phyloP scores from a whole-genome alignment of 1,140 invertebrate species.

The Cydia strobilella region DNA sequence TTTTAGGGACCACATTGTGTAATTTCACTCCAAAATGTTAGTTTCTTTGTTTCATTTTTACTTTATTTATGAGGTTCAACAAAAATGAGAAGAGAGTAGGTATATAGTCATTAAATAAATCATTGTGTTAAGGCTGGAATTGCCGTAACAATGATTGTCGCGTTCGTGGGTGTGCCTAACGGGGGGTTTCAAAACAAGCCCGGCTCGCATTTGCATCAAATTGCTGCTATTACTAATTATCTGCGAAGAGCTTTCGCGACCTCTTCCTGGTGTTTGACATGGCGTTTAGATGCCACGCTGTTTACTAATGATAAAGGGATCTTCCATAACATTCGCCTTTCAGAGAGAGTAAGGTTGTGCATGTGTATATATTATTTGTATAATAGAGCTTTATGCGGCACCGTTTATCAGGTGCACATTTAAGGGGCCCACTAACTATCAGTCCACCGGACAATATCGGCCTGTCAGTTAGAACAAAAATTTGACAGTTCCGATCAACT shows the following conservation, averaged over 20 bases:
- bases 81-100: background rate
- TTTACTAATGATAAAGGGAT: conserved; percentile 3
- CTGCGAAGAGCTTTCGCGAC: conserved; percentile 35
- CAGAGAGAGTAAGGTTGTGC: background rate
- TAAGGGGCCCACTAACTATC: too few species aligned
- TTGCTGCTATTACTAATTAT: conserved; percentile 58
- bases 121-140: conserved; percentile 16
- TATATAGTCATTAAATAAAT: conserved; percentile 3
- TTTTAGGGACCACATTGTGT: too few species aligned
- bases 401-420: too few species aligned
- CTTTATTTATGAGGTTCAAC: background rate
- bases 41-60: too few species aligned
- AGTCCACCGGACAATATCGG: too few species aligned
- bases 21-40: too few species aligned
- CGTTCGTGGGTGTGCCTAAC: conserved; percentile 41
- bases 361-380: too few species aligned
- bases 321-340: background rate
- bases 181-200: conserved; percentile 69
- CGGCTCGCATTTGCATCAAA: conserved; percentile 70
- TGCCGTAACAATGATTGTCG: conserved; percentile 34
- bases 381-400: too few species aligned
- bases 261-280: conserved; percentile 40
- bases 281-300: background rate
- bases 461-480: too few species aligned
- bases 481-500: too few species aligned